phyloP scores from a whole-genome alignment of 2,888 invertebrate genomes.

The Cancer borealis region DNA sequence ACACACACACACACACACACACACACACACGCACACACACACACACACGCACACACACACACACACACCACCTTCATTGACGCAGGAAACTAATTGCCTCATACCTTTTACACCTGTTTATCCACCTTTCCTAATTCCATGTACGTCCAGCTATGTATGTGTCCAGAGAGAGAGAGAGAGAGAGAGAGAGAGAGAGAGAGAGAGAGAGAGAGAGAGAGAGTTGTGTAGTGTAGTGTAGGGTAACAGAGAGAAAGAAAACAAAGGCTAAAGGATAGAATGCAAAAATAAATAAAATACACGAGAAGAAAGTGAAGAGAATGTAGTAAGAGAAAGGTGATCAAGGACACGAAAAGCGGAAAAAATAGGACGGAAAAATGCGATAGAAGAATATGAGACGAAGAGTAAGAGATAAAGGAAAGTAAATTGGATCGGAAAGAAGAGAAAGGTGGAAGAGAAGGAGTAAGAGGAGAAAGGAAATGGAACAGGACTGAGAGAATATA shows the following conservation, averaged over 20 bases:
- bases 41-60: background rate
- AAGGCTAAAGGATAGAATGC: too few relatives aligned
- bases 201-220: background rate
- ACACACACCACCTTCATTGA: background rate
- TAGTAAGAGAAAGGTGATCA: too few relatives aligned
- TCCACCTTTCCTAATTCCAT: background rate
- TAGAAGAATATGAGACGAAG: background rate
- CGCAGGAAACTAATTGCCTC: background rate
- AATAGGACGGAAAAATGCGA: too few relatives aligned
- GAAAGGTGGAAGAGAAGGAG: background rate
- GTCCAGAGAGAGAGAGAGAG: background rate
- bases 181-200: background rate
- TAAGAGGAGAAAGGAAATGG: background rate
- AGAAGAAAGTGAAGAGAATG: too few relatives aligned
- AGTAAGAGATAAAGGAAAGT: background rate
- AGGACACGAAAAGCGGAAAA: too few relatives aligned
- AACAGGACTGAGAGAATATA: background rate
- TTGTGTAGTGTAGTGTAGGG: background rate
- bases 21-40: constrained; percentile 1
- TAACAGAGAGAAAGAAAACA: background rate
- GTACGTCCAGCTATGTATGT: background rate
- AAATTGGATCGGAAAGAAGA: background rate
- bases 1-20: constrained; percentile 5
- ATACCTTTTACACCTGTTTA: background rate
- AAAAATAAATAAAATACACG: too few relatives aligned